Percentiles rank a stretch among this genome's conserved stretches.
Evolutionary conservation across 1,140 invertebrate genomes (phyloP).

Genomic region (Papilio polytes): DNA sequence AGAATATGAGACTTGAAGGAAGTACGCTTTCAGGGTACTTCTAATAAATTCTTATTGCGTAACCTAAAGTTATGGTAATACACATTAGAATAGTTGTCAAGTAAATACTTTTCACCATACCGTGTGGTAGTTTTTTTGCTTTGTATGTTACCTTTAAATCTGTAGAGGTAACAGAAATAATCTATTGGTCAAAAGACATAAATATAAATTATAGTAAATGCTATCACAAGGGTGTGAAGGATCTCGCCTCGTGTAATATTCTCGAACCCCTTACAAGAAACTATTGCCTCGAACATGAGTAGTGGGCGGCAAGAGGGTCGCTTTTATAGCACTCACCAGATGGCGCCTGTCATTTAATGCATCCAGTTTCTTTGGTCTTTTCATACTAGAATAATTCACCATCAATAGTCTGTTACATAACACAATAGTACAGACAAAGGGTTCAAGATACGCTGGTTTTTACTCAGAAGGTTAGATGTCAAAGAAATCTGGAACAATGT

Average conservation of each 20-base stretch:
- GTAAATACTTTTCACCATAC: too few relatives aligned
- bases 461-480: conserved; percentile 68
- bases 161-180: background rate
- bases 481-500: conserved; percentile 67
- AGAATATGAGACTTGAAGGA: too few relatives aligned
- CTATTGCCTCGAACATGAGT: conserved; percentile 69
- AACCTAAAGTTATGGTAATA: too few relatives aligned
- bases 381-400: conserved; percentile 45
- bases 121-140: too few relatives aligned
- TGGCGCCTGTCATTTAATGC: conserved; percentile 77
- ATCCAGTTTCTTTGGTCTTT: conserved; percentile 54
- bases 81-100: too few relatives aligned
- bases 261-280: conserved; percentile 69
- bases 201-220: conserved; percentile 37
- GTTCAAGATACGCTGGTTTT: conserved; percentile 54
- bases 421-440: conserved; percentile 20
- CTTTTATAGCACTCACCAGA: conserved; percentile 76
- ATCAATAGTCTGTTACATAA: conserved; percentile 9
- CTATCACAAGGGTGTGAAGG: conserved; percentile 42
- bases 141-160: too few relatives aligned
- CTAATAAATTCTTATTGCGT: too few relatives aligned
- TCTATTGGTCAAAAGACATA: conserved; percentile 24
- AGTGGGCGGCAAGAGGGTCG: conserved; percentile 68
- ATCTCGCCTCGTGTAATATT: conserved; percentile 38
- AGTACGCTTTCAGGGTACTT: too few relatives aligned